Conservation (phyloP, 2,797 vertebrate genomes). For the Octomys mimax region DNA sequence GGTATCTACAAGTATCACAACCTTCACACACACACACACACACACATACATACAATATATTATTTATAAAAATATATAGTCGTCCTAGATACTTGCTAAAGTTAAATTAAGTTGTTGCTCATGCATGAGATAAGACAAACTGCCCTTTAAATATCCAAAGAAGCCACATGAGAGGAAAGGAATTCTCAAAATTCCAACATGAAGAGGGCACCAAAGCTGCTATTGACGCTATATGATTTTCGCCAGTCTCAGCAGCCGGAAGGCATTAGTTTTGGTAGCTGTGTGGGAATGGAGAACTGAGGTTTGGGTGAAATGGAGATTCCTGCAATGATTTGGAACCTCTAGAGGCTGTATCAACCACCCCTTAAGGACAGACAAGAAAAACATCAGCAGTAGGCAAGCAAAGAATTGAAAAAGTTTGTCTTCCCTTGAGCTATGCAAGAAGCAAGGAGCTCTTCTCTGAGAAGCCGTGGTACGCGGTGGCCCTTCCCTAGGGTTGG, state of each 20-base stretch:
- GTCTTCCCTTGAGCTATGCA: neutral
- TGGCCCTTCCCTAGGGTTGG: neutral
- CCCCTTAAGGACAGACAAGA: neutral
- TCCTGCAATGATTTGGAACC: neutral
- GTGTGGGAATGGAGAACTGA: neutral
- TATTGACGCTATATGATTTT: neutral
- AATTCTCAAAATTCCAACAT: neutral
- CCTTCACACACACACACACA: neutral
- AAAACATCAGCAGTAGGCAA: neutral
- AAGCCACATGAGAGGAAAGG: neutral
- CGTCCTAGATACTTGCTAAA: neutral
- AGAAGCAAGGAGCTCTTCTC: neutral
- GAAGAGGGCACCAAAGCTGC: neutral
- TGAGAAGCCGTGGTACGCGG: neutral
- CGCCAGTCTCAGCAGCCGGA: neutral
- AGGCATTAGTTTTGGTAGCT: neutral
- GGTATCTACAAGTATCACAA: no score
- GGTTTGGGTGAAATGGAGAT: neutral
- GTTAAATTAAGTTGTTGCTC: neutral
- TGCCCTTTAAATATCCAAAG: neutral
- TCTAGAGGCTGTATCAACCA: neutral
- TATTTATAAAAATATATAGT: neutral
- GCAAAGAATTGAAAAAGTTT: neutral
- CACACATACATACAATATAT: neutral
- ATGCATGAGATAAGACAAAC: neutral